Base-by-base conservation (phyloP, 2,797 vertebrate genomes). In the Intellagama lesueurii region DNA sequence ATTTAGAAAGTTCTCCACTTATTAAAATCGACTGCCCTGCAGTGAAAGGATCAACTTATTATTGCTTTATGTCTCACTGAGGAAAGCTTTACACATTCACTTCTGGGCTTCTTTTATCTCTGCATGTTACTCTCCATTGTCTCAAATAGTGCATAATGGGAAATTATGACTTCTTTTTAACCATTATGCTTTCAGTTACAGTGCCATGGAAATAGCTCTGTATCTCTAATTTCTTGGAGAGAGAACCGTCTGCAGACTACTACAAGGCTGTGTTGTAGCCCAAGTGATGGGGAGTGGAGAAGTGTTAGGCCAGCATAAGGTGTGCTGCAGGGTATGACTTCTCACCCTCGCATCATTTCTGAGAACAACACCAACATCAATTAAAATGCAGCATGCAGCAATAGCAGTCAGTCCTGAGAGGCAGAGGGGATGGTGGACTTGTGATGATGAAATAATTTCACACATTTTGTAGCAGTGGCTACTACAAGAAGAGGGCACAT, bases 21-120 rank as follows among this genome's bases (percentile, higher is more conserved):
- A 87, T 80, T 81, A 9, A 81, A 4, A 1, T 26, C 66, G 40
- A 4, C 44, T 76, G 69, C 1, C 5, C 2, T 6, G 75, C 88
- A 79, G 52, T 17, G 40, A 35, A 56, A 44, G 0, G 0, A 0
- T 0, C 0, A 0, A 0, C 0, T 86, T 90, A 87, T 80, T 4
- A 52, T 82, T 49, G 24, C n/a, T 76, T 66, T 68, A 17, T 64
- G 26, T 30, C 40, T 66, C 22, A 32, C 24, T 17, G 30, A 76
- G 70, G 30, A 22, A 76, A 76, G 60, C 30, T 49, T 88, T 35
- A 49, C 72, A 76, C 56, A 49, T 88, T 88, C 52, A 83, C 30
- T 83, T 76, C 72, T 83, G 68, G 28, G 22, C 30, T 76, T 35
- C 72, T 83, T 83, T 88, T 66, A 76, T 88, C 80, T 66, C 80